Evolutionary conservation across 2,797 vertebrate species (phyloP), one percentile per base, ranked within the genome.

Genomic region (Lepus oiostolus): DNA sequence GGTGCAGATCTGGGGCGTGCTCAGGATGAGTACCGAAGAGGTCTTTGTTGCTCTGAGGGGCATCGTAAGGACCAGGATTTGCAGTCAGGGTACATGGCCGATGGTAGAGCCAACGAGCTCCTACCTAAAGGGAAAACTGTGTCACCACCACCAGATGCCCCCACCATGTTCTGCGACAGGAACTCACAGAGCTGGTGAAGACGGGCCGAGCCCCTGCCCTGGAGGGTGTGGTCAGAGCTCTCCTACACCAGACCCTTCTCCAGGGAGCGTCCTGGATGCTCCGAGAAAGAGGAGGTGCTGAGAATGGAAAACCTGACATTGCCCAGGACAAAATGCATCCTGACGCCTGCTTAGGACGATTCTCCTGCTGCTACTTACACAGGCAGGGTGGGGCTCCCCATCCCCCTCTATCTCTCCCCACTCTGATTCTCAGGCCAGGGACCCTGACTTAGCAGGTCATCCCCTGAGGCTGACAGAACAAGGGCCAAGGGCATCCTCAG

Each of bases 381-480:
- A 8, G 0, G 5, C 7, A 9, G 10, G 2, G 13, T 26, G 1
- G 38, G 12, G 24, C 67, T 17, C 21, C 14, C 65, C 50, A 22
- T 9, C 42, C 8, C 42, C 42, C 1, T 9, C 4, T 0, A 11
- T 1, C 26, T 22, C 26, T 28, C 0, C 62, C 32, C 17, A 16
- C 35, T 7, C 3, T 35, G n/a, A 42, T 60, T 82, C 54, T 17
- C 32, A 72, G 42, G 68, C 2, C 19, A 26, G 75, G 63, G 62
- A 76, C 42, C 6, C 5, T 12, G 19, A 47, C 16, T 32, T n/a
- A 26, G 21, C 8, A 28, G 35, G 5, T 52, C 47, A 8, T 50
- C 26, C 70, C n/a, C 35, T 7, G 21, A 68, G 38, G 50, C 26
- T 38, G 47, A 22, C 7, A 42, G 7, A 38, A 32, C 60, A 47